Evolutionary conservation across 2,113 vertebrate genomes (phyloP), one percentile per base, ranked within the genome.

Genomic region (Isichthys henryi): DNA sequence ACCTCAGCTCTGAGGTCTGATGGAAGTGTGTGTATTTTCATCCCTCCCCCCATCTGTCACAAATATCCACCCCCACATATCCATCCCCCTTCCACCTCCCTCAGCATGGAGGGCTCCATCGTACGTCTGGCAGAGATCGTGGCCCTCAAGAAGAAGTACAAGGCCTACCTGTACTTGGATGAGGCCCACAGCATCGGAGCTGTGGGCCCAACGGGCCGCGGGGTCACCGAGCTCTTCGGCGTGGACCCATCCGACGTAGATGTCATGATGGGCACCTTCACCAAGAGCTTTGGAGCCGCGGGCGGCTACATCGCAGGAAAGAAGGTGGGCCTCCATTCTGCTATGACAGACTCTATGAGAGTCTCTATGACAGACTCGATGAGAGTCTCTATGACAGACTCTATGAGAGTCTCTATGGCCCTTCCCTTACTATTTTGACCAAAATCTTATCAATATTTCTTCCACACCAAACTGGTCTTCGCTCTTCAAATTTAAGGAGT

Each of bases 181-280:
- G 98, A 99, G 94, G 98, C 98, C 43, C 98, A 99, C 94, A 99
- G 98, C 91, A 97, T 98, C 0, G 98, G 98, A 0, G 96, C 97
- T 0, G 93, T 98, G 91, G 98, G 98, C 0, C 89, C 95, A 0
- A 95, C 96, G 0, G 97, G 98, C 43, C 94, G 96, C 85, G 98
- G 98, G 8, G 96, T 98, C 88, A 95, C 96, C 3, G 97, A 99
- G 10, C 97, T 96, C 90, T 98, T 97, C 9, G 95, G 95, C 6
- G 93, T 97, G 91, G 95, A 96, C 89, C 96, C 97, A 5, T 89
- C 91, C 0, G 97, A 99, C 5, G 89, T 99, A 13, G 98, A 99
- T 0, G 95, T 99, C 0, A 90, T 97, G 92, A 99, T 99, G 98
- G 98, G 98, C 85, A 99, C 98, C 0, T 99, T 99, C 94, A 98